Percentiles rank a stretch among this genome's conserved stretches.
These are phyloP conservation scores for Cordylochernes scorpioides DNA, from an alignment of 2,888 invertebrate species.

Conservation along the genomic window DNA sequence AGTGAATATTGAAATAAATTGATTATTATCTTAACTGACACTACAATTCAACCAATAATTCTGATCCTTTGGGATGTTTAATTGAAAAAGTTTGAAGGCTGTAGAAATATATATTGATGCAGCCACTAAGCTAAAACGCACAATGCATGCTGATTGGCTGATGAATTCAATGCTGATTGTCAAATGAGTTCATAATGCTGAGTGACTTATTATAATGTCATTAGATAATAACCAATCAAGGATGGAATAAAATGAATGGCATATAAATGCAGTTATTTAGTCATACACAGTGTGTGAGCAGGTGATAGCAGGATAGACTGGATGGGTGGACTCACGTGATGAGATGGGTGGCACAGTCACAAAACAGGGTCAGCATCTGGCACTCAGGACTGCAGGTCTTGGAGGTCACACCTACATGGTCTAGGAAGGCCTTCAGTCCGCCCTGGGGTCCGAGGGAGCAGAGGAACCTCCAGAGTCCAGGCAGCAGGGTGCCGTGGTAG, in stretches of 20 bases:
- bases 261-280: neutral
- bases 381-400: conserved; percentile 54
- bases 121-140: too few species aligned
- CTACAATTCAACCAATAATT: too few species aligned
- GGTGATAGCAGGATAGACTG: neutral
- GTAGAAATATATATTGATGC: too few species aligned
- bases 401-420: conserved; percentile 49
- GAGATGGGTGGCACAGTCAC: conserved; percentile 82
- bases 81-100: too few species aligned
- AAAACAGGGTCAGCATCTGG: conserved; percentile 69
- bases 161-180: too few species aligned
- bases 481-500: conserved; percentile 67
- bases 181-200: too few species aligned
- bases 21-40: too few species aligned
- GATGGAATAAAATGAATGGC: neutral
- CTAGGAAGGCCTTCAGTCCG: conserved; percentile 62
- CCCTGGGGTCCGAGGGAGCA: conserved; percentile 61
- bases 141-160: too few species aligned
- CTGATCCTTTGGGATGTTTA: too few species aligned
- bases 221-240: neutral
- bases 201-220: too few species aligned
- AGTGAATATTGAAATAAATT: too few species aligned
- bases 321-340: conserved; percentile 44
- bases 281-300: neutral
- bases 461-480: conserved; percentile 69